Conservation (phyloP, 2,888 invertebrate species). For the Crematogaster levior region DNA sequence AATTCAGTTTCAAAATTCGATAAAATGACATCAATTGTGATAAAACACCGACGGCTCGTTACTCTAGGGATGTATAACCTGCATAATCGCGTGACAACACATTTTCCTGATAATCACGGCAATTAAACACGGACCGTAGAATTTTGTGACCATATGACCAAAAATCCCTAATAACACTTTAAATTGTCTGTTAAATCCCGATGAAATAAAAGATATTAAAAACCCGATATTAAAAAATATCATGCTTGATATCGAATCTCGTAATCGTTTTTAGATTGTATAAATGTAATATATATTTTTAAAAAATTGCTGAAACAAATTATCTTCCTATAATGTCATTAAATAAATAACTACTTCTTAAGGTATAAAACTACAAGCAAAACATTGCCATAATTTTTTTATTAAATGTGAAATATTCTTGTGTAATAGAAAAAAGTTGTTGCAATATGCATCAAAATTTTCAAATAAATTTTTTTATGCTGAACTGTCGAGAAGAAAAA, state of each 20-base stretch:
- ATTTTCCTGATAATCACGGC: conserved; percentile 28
- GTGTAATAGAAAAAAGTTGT: neutral
- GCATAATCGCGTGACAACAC: conserved; percentile 25
- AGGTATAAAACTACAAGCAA: neutral
- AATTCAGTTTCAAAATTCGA: conserved; percentile 48
- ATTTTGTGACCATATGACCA: neutral
- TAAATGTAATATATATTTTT: neutral
- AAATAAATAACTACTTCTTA: neutral
- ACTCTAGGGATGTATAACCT: conserved; percentile 16
- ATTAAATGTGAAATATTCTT: neutral
- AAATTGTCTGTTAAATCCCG: neutral
- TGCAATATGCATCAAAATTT: neutral
- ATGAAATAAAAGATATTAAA: neutral
- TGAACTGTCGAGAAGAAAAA: no score
- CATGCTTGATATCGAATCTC: neutral
- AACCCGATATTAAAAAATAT: neutral
- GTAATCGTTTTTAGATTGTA: neutral
- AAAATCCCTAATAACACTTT: conserved; percentile 34
- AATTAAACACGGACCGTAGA: conserved; percentile 18
- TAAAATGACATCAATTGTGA: conserved; percentile 40
- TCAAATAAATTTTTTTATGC: neutral
- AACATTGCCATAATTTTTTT: neutral
- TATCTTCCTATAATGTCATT: neutral
- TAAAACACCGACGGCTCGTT: conserved; percentile 21
- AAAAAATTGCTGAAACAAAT: neutral